Base-by-base conservation (phyloP, 2,113 vertebrate species). In the Alligator sinensis region DNA sequence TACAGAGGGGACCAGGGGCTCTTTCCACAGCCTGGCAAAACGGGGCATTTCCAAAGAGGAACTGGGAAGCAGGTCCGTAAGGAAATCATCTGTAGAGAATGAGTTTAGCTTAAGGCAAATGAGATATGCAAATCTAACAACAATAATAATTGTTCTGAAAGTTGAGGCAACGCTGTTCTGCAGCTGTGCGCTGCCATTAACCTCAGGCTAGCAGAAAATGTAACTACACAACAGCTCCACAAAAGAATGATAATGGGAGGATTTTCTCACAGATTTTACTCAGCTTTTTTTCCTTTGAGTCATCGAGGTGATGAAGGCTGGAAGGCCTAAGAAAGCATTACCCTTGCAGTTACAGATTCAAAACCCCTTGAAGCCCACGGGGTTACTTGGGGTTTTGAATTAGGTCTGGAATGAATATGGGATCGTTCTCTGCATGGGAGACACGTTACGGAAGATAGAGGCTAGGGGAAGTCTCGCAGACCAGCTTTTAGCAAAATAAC, bases 31-130 rank as follows among this genome's bases (percentile, higher is more conserved):
- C 75, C 62, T 1, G 5, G 76, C 72, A 80, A 68, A 76, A n/a
- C 2, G 12, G 4, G 64, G 3, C 61, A 38, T 22, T 61, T 54
- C 27, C 80, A 57, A 58, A 64, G 66, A 11, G 8, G 11, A 24
- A 3, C 62, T 30, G 47, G 87, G 74, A 89, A 81, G 66, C 3
- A 28, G 34, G 47, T n/a, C 4, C 18, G 54, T 27, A 18, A 9
- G 47, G 54, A 72, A 86, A 76, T 27, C 57, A 14, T 2, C 0
- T 0, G 4, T 0, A 0, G 47, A 85, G 79, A 89, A 2, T 57
- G 24, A n/a, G 19, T 58, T n/a, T 70, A 87, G 28, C 19, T 0
- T 5, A 85, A 72, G 85, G 5, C 60, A 77, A 63, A 79, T 63
- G 25, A 84, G 72, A 77, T 77, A 92, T 94, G 75, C 47, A 70